phyloP scores from a whole-genome alignment of 2,797 vertebrate genomes.

The Meda fulgida region DNA sequence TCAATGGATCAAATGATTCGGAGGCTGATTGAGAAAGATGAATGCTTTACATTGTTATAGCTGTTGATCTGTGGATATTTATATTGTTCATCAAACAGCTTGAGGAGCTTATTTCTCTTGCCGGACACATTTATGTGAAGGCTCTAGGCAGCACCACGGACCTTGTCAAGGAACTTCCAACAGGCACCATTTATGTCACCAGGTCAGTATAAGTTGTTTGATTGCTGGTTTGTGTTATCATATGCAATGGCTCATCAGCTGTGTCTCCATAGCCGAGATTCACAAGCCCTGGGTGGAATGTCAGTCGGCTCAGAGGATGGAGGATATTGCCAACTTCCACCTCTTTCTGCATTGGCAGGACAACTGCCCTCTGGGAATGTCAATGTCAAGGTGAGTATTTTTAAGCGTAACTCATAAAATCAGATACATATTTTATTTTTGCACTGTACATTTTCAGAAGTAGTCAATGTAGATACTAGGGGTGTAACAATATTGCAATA shows the following conservation, averaged over 20 bases:
- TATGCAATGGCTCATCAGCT: background rate
- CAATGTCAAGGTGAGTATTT: conserved; percentile 68
- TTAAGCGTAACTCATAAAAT: background rate
- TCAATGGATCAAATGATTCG: background rate
- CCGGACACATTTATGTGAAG: conserved; percentile 63
- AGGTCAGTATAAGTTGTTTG: conserved; percentile 61
- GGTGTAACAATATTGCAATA: too few relatives aligned
- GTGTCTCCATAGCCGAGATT: conserved; percentile 47
- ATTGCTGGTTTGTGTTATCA: background rate
- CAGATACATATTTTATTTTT: background rate
- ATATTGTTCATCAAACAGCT: conserved; percentile 30
- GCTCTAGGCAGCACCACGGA: accelerated
- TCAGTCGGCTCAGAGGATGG: conserved; percentile 64
- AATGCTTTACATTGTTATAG: background rate
- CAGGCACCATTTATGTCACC: conserved; percentile 68
- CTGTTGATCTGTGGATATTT: background rate
- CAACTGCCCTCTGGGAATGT: conserved; percentile 48
- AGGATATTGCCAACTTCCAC: conserved; percentile 63
- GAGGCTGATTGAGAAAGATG: background rate
- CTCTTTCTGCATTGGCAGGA: conserved; percentile 44
- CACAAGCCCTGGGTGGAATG: conserved; percentile 15
- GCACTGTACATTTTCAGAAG: background rate
- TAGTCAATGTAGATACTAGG: background rate
- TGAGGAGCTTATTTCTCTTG: conserved; percentile 62
- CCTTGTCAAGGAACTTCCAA: conserved; percentile 45